A percentile compares a stretch with the other conserved stretches of the same genome.
Evolutionary conservation across 2,113 vertebrate species (phyloP).

Genomic region (Phodopus roborovskii): DNA sequence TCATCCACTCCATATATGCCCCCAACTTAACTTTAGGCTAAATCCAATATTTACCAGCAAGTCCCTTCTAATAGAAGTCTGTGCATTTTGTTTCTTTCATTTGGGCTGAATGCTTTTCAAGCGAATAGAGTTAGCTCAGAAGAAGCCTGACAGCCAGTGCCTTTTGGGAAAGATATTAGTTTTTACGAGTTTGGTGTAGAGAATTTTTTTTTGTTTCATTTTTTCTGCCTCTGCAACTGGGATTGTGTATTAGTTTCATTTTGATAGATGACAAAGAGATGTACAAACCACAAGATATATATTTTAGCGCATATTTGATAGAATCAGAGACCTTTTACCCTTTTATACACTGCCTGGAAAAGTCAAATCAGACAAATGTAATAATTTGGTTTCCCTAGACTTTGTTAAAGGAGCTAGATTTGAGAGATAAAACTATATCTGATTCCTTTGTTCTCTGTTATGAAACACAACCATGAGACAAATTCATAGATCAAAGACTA

Average conservation of each 20-base stretch:
- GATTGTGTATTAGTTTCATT: conserved; percentile 78
- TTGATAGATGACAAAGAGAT: conserved; percentile 78
- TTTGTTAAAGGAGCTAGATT: conserved; percentile 69
- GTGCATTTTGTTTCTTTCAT: background rate
- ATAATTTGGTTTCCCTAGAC: conserved; percentile 70
- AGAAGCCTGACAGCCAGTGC: background rate
- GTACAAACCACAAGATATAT: conserved; percentile 78
- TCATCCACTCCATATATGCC: background rate
- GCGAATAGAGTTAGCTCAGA: background rate
- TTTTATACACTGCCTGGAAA: conserved; percentile 69
- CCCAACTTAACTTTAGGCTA: conserved; percentile 52
- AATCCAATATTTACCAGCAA: conserved; percentile 54
- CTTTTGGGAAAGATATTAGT: conserved; percentile 40
- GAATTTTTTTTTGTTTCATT: background rate
- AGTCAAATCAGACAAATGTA: conserved; percentile 72
- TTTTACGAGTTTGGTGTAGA: background rate
- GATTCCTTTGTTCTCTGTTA: conserved; percentile 18
- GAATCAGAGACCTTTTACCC: conserved; percentile 73
- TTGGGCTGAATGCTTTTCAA: conserved; percentile 20
- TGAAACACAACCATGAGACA: conserved; percentile 65
- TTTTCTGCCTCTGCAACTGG: conserved; percentile 49
- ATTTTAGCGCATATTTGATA: conserved; percentile 75
- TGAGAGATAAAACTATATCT: conserved; percentile 66
- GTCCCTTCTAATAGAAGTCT: background rate
- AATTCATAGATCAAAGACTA: conserved; percentile 76